Evolutionary conservation across 2,113 vertebrate species (phyloP).

Genomic region (Azemiops feae): DNA sequence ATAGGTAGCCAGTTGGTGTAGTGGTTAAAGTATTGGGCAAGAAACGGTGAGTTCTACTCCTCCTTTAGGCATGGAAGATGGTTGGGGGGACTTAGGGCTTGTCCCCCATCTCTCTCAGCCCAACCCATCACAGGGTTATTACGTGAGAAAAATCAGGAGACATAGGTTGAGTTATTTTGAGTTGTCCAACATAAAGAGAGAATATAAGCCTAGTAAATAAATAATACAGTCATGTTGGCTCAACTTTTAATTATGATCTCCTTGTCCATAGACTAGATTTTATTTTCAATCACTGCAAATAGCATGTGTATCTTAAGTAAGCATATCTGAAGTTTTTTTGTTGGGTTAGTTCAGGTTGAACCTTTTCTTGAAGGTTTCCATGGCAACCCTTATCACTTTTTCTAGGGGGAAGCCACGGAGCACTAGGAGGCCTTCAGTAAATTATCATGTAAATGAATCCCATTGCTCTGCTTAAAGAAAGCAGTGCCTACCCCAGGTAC

Average conservation of each 20-base stretch:
- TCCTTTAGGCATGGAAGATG: background rate
- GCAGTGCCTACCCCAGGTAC: background rate
- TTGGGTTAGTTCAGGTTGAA: constrained; percentile 48
- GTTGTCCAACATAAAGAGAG: background rate
- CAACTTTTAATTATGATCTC: constrained; percentile 31
- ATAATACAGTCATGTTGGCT: constrained; percentile 34
- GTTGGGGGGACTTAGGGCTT: background rate
- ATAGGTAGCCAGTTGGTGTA: background rate
- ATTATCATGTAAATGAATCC: background rate
- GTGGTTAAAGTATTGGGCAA: background rate
- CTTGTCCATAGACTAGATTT: background rate
- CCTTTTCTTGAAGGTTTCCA: constrained; percentile 48
- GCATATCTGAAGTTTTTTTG: constrained; percentile 32
- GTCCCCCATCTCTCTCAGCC: background rate
- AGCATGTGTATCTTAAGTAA: constrained; percentile 41
- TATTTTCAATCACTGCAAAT: constrained; percentile 41
- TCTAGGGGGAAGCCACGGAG: background rate
- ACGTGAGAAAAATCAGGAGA: background rate
- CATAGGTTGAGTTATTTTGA: background rate
- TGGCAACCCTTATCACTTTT: constrained; percentile 47
- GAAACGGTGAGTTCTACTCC: too few species aligned
- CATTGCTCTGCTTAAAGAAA: constrained; percentile 1
- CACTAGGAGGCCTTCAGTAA: background rate
- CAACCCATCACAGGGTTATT: background rate
- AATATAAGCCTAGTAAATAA: background rate